Conservation (phyloP, 2,113 vertebrate species). For the Coryphaenoides rupestris region DNA sequence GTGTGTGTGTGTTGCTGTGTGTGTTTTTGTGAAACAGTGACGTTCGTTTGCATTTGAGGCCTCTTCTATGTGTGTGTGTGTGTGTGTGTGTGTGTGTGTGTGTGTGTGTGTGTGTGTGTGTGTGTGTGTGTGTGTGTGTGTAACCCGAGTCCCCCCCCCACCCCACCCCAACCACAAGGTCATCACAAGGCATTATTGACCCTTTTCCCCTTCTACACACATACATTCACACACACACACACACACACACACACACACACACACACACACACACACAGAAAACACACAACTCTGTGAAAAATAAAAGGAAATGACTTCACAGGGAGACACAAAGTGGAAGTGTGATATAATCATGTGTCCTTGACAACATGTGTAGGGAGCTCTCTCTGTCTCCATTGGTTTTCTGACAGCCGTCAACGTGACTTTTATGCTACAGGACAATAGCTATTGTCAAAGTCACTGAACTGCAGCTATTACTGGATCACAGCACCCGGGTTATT, state of each 20-base stretch:
- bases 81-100: too few relatives aligned
- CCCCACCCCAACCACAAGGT: background rate
- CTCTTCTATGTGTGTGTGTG: background rate
- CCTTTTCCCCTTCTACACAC: background rate
- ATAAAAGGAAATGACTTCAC: background rate
- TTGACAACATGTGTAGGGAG: too few relatives aligned
- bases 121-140: background rate
- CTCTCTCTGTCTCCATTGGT: too few relatives aligned
- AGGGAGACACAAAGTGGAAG: background rate
- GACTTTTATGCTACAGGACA: too few relatives aligned
- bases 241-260: slow-evolving; percentile 3
- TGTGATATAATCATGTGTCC: background rate
- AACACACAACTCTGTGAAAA: background rate
- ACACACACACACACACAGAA: background rate
- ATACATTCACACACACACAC: slow-evolving; percentile 2
- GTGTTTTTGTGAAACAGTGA: too few relatives aligned
- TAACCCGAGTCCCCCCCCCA: background rate
- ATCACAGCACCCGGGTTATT: too few relatives aligned
- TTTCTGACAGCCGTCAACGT: too few relatives aligned
- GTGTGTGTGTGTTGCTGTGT: too few relatives aligned
- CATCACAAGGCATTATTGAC: background rate
- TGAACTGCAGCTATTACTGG: too few relatives aligned
- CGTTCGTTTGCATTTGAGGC: too few relatives aligned
- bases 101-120: too few relatives aligned
- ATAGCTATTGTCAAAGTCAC: too few relatives aligned